Percentiles rank a stretch among this genome's conserved stretches.
Conservation (phyloP, 2,797 vertebrate species). For the Megaceryle alcyon region DNA sequence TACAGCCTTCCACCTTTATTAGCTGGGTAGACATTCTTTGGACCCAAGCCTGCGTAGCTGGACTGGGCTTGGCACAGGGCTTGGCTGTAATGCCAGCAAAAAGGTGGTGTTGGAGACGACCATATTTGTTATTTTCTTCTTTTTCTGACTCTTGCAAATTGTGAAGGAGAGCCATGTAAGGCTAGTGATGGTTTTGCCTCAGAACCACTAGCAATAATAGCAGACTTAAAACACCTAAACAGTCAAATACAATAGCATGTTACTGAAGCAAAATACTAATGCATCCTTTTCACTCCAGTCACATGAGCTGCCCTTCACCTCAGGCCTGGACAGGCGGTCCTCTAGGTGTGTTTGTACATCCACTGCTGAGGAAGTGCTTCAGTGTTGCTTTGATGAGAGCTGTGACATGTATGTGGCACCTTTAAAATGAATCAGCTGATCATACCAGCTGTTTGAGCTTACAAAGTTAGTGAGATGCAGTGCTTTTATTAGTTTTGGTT, state of each 20-base stretch:
- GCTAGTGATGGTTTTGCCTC: background rate
- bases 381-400: background rate
- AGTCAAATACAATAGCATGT: background rate
- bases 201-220: background rate
- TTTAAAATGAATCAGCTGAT: background rate
- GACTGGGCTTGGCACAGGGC: background rate
- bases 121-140: background rate
- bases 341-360: accelerated
- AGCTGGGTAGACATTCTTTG: background rate
- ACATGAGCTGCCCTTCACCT: accelerated
- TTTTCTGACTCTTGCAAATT: accelerated
- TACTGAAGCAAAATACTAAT: background rate
- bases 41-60: background rate
- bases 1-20: background rate
- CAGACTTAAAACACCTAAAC: background rate
- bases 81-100: background rate
- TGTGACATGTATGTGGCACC: background rate
- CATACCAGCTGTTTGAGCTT: background rate
- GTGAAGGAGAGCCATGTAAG: accelerated
- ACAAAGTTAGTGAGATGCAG: background rate
- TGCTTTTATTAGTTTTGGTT: background rate
- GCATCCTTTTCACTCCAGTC: background rate
- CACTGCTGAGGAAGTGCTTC: background rate
- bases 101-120: background rate
- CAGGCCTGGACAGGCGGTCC: background rate